Base-by-base conservation (phyloP, 2,113 vertebrate species). In the Equus quagga region DNA sequence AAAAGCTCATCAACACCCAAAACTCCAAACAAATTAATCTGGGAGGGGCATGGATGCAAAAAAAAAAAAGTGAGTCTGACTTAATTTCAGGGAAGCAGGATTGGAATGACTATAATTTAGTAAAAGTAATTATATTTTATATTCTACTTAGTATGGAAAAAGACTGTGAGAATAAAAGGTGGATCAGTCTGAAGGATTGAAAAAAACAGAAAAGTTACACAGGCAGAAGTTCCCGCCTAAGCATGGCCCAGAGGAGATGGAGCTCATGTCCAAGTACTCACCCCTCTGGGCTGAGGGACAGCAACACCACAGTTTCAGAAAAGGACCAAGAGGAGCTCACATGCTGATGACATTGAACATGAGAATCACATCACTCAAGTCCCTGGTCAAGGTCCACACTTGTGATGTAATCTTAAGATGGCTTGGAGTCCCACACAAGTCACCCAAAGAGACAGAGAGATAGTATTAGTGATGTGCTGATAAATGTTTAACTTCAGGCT, bases 111-210 rank as follows among this genome's bases (percentile, higher is more conserved):
- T 23, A 94, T 21, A 90, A 89, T 23, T 93, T 60, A 72, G 31
- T 64, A 91, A 86, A 95, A 84, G 85, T 24, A 86, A 78, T 69
- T 91, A 46, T 31, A 88, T 87, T 96, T 96, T 64, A 75, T 72
- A 78, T 46, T 87, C 56, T 65, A 96, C 21, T 92, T 58, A 75
- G 31, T 6, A 88, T 67, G 46, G 58, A 72, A 81, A 79, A 94
- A 73, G 33, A 88, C 58, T 75, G 13, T 72, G 70, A 88, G 51
- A 82, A 92, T 87, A 96, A 81, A 92, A 88, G 49, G 21, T 49
- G 51, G 46, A 88, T 82, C 67, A 58, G 64, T 83, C n/a, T 83
- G 21, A 67, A 56, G 31, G 83, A 81, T 26, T 4, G 28, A n/a
- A 85, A 81, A 82, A 72, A 65, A 41, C 36, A 41, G 46, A 24